Evolutionary conservation across 2,113 vertebrate genomes (phyloP).

Genomic region (Tautogolabrus adspersus): DNA sequence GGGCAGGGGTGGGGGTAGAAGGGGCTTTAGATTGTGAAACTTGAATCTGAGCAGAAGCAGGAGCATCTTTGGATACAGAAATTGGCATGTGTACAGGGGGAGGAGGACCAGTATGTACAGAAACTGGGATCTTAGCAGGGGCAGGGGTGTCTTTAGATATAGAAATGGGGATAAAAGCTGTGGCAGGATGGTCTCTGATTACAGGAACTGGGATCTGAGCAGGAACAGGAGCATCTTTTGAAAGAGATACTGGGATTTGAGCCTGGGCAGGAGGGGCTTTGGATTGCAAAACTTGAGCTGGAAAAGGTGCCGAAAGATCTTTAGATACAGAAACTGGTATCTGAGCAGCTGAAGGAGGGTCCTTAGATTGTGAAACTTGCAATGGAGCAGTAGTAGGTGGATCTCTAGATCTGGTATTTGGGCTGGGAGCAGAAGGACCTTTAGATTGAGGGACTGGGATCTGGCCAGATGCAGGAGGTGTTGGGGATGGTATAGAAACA

Average conservation of each 20-base stretch:
- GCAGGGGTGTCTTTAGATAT: neutral
- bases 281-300: neutral
- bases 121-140: neutral
- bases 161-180: neutral
- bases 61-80: conserved; percentile 5
- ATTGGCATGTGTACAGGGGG: neutral
- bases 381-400: neutral
- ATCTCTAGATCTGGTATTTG: neutral
- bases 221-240: conserved; percentile 18
- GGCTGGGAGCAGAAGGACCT: neutral
- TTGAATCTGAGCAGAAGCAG: neutral
- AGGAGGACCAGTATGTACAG: neutral
- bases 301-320: neutral
- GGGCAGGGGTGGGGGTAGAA: neutral
- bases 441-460: conserved; percentile 34
- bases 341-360: neutral
- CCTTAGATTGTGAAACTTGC: neutral
- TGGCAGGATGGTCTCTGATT: conserved; percentile 3
- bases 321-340: neutral
- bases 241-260: neutral
- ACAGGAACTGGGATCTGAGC: conserved; percentile 21
- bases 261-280: neutral
- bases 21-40: neutral
- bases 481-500: conserved; percentile 25
- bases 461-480: conserved; percentile 26